Evolutionary conservation across 23 tunicate species (phyloP).

Genomic region (Phallusia fumigata): DNA sequence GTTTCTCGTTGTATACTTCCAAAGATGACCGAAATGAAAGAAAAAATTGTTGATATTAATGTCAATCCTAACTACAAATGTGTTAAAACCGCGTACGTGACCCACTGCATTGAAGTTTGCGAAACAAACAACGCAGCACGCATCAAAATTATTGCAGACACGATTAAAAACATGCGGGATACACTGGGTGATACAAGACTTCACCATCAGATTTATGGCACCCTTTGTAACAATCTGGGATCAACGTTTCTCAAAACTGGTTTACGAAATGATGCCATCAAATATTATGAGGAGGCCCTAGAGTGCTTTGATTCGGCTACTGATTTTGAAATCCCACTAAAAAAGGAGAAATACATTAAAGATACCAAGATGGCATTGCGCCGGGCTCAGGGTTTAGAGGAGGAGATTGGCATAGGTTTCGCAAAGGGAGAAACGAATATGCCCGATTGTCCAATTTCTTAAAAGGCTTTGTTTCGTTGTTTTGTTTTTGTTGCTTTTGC

Average conservation of each 20-base stretch:
- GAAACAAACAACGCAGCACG: not conserved
- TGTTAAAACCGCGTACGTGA: not conserved
- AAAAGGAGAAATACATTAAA: not conserved
- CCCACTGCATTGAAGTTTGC: not conserved
- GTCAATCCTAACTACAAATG: not conserved
- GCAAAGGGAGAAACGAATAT: too few species aligned
- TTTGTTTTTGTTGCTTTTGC: too few species aligned
- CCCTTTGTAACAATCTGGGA: not conserved
- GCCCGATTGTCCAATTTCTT: too few species aligned
- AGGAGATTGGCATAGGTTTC: not conserved
- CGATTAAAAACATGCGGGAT: not conserved
- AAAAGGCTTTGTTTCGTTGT: too few species aligned
- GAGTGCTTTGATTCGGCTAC: not conserved
- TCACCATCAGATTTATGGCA: not conserved
- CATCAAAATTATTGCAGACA: not conserved
- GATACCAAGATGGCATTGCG: not conserved
- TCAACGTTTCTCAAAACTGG: not conserved
- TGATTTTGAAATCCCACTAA: not conserved
- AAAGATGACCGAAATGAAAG: not conserved
- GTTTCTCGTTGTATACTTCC: not conserved
- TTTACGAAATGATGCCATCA: not conserved
- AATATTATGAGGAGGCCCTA: not conserved
- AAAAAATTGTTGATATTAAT: not conserved
- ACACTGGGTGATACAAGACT: not conserved
- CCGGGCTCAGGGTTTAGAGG: not conserved